phyloP scores from a whole-genome alignment of 2,797 vertebrate species.

The Selene dorsalis region DNA sequence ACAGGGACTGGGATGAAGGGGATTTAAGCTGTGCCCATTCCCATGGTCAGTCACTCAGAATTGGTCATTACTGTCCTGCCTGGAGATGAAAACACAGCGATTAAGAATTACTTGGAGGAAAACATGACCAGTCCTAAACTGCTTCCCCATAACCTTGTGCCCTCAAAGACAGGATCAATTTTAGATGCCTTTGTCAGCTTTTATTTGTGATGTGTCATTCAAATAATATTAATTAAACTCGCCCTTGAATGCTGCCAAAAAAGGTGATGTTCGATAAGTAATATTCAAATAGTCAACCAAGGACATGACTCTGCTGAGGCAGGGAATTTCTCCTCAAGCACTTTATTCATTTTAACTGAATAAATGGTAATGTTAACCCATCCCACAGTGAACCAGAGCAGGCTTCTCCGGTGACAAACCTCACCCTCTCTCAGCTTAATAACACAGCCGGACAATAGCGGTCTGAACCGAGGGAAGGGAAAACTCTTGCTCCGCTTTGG shows the following conservation, averaged over 20 bases:
- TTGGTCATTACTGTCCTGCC: slow-evolving; percentile 72
- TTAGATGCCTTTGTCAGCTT: slow-evolving; percentile 17
- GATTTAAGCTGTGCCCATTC: slow-evolving; percentile 76
- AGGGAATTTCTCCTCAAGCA: neutral
- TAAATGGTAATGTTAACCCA: slow-evolving; percentile 30
- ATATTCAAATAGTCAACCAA: neutral
- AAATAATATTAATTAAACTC: neutral
- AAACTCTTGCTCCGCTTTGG: slow-evolving; percentile 57
- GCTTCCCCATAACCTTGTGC: slow-evolving; percentile 17
- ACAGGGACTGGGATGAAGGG: slow-evolving; percentile 67
- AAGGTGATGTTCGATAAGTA: neutral
- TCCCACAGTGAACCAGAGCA: slow-evolving; percentile 44
- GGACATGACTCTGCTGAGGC: neutral
- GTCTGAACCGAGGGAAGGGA: slow-evolving; percentile 37
- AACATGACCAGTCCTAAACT: slow-evolving; percentile 46
- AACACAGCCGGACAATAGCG: slow-evolving; percentile 53
- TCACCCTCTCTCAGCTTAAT: slow-evolving; percentile 41
- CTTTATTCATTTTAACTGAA: slow-evolving; percentile 22
- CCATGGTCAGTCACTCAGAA: slow-evolving; percentile 78
- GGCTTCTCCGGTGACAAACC: slow-evolving; percentile 63
- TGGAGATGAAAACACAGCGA: slow-evolving; percentile 70
- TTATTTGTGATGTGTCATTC: slow-evolving; percentile 6
- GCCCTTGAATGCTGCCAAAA: neutral
- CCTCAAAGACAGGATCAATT: slow-evolving; percentile 25
- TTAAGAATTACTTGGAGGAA: slow-evolving; percentile 70